Evolutionary conservation across 2,888 invertebrate genomes (phyloP).

Genomic region (Zonitis immaculata): DNA sequence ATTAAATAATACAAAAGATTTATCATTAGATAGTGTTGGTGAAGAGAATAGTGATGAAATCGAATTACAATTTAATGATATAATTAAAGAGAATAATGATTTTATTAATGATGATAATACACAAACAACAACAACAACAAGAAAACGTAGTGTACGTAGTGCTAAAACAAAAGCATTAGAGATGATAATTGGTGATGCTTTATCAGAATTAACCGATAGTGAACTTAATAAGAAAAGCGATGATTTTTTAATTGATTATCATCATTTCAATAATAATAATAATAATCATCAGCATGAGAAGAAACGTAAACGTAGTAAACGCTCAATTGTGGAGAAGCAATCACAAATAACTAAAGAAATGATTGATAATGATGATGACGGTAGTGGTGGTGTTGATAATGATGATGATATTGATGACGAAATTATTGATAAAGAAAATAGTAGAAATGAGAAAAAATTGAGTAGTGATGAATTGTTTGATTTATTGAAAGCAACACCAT

Average conservation of each 20-base stretch:
- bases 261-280: background rate
- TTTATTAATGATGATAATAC: background rate
- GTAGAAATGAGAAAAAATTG: conserved; percentile 27
- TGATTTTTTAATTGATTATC: conserved; percentile 1
- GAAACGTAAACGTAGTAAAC: conserved; percentile 2
- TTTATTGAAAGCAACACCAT: conserved; percentile 32
- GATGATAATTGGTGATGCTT: conserved; percentile 31
- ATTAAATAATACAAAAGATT: background rate
- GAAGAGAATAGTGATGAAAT: conserved; percentile 1
- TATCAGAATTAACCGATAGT: conserved; percentile 26
- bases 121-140: background rate
- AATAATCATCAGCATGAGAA: conserved; percentile 1
- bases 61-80: background rate
- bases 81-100: background rate
- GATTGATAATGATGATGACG: background rate
- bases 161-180: conserved; percentile 35
- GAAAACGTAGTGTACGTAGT: conserved; percentile 14
- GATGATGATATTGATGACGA: background rate
- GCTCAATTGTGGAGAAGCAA: conserved; percentile 30
- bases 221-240: conserved; percentile 4
- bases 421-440: conserved; percentile 11
- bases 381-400: background rate
- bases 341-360: conserved; percentile 23
- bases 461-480: conserved; percentile 37
- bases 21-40: background rate